Base-by-base conservation (phyloP, 2,888 invertebrate genomes). In the Metalampra italica region DNA sequence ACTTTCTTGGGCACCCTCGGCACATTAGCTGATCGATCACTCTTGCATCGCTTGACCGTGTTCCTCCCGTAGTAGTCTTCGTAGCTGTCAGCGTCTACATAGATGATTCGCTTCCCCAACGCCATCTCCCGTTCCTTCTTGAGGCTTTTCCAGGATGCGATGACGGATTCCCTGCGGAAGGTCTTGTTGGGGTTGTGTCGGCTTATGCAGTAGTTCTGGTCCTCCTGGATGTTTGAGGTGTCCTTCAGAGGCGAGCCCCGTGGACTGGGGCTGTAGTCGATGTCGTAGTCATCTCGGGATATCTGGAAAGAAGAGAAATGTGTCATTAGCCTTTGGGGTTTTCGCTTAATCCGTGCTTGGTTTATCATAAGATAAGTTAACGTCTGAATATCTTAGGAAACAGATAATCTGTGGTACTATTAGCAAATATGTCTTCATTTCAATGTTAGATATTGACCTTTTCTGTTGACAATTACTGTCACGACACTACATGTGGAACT, bases 111-210 rank as follows among this genome's bases (percentile, higher is more conserved):
- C 59, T 89, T 89, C 0, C 90, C 90, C 36, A 90, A 63, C 46
- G 90, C 90, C 52, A 76, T 78, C 52, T 90, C 90, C 7, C 90
- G 73, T 54, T 90, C 90, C 52, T 89, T 88, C 64, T 90, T 90
- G 65, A 90, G 62, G 57, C 75, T 85, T 57, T 83, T 89, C 90
- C 90, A 90, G 0, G 90, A 90, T 29, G 90, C 90, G 15, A 90
- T 90, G 34, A 90, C 88, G 1, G 89, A 84, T 60, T 90, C 90
- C 9, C 90, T 70, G 1, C 90, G 78, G 68, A 88, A 90, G 30
- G 88, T 89, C 66, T 81, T 88, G 68, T 89, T 89, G 0, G 89
- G 89, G 52, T 89, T 89, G 68, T 88, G 88, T n/a, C 89, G 80
- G 64, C 88, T 89, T 64, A 89, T 86, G 66, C 75, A 77, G 67